Percentiles rank a stretch among this genome's conserved stretches.
These are phyloP conservation scores for Cheilosia scutellata DNA, from an alignment of 2,888 invertebrate species.

Conservation along the genomic window DNA sequence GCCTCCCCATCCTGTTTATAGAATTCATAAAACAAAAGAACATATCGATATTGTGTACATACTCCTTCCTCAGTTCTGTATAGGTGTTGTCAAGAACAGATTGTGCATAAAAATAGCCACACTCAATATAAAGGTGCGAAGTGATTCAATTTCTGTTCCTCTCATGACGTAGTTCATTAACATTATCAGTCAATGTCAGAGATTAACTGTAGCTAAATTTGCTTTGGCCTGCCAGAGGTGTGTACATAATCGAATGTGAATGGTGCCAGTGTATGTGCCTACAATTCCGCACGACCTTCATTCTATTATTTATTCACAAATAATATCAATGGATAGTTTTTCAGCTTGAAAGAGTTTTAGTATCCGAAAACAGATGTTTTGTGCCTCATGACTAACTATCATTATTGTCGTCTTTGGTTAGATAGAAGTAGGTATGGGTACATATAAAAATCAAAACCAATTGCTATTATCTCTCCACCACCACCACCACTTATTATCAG, in stretches of 20 bases:
- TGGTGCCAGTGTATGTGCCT: neutral
- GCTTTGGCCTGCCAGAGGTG: neutral
- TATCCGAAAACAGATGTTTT: slow-evolving; percentile 53
- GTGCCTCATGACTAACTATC: slow-evolving; percentile 51
- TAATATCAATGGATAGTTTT: neutral
- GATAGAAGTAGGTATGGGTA: neutral
- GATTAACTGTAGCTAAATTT: neutral
- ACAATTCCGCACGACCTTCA: slow-evolving; percentile 12
- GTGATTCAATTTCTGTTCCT: slow-evolving; percentile 22
- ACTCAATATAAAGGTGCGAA: slow-evolving; percentile 4
- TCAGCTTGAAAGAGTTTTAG: neutral
- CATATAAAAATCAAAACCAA: slow-evolving; percentile 16
- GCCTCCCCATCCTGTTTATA: neutral
- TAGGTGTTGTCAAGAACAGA: slow-evolving; percentile 27
- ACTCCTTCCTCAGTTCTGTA: neutral
- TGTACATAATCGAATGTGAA: neutral
- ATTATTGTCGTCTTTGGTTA: neutral
- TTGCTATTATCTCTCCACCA: slow-evolving; percentile 28
- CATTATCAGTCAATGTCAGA: slow-evolving; percentile 50
- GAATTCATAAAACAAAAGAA: neutral
- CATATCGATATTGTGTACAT: neutral
- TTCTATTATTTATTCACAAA: neutral
- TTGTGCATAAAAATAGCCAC: slow-evolving; percentile 30
- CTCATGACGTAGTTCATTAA: slow-evolving; percentile 30
- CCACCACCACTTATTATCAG: slow-evolving; percentile 25